phyloP scores from a whole-genome alignment of 2,113 vertebrate species.

The Labrus mixtus region DNA sequence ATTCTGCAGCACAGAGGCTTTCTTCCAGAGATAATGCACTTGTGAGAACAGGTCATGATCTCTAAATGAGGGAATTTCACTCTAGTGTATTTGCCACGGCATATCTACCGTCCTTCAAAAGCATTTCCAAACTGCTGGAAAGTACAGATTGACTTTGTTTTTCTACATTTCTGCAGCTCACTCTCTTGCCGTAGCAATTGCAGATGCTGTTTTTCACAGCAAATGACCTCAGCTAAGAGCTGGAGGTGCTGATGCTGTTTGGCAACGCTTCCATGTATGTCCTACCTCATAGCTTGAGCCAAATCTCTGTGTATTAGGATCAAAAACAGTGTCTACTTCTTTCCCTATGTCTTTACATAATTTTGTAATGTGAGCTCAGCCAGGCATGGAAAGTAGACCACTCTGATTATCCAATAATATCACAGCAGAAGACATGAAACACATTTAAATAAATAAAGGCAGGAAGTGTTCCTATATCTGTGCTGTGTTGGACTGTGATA shows the following conservation, averaged over 20 bases:
- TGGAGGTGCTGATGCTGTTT: constrained; percentile 54
- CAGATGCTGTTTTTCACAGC: constrained; percentile 21
- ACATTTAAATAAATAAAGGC: constrained; percentile 57
- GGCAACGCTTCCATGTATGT: constrained; percentile 58
- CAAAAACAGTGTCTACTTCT: constrained; percentile 63
- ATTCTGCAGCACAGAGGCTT: constrained; percentile 78
- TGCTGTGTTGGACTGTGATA: constrained; percentile 75
- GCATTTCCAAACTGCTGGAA: constrained; percentile 62
- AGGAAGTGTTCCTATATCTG: constrained; percentile 56
- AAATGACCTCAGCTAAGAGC: constrained; percentile 50
- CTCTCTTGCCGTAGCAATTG: not conserved
- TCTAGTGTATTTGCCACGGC: constrained; percentile 52
- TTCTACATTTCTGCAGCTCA: constrained; percentile 48
- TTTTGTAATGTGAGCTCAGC: constrained; percentile 68
- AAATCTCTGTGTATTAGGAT: constrained; percentile 77
- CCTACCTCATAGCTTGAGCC: constrained; percentile 61
- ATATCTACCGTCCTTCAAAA: constrained; percentile 66
- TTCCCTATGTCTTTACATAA: constrained; percentile 80
- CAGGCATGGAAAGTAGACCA: constrained; percentile 70
- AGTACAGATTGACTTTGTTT: constrained; percentile 72
- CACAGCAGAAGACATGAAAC: constrained; percentile 27
- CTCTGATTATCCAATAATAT: constrained; percentile 65
- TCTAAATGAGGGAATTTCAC: constrained; percentile 77
- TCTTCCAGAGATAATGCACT: constrained; percentile 81
- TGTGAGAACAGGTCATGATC: constrained; percentile 79